A percentile compares a stretch with the other conserved stretches of the same genome.
Conservation (phyloP, 2,797 vertebrate species). For the Amazona finschi region DNA sequence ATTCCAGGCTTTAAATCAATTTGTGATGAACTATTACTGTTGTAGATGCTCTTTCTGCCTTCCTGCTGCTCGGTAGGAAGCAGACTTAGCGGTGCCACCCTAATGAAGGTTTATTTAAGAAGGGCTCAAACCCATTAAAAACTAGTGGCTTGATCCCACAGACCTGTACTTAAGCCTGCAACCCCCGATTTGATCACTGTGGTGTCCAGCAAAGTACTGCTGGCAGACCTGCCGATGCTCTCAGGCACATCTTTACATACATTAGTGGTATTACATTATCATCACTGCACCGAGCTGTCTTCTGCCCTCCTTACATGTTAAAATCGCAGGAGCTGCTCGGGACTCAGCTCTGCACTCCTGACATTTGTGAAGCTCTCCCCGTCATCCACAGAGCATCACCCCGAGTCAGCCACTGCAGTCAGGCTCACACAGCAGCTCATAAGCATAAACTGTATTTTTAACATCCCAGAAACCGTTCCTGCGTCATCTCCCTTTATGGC, state of each 20-base stretch:
- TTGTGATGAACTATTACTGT: constrained; percentile 30
- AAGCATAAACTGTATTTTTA: constrained; percentile 21
- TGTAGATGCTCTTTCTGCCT: constrained; percentile 18
- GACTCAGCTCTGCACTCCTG: background rate
- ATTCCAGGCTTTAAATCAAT: constrained; percentile 38
- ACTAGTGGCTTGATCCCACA: background rate
- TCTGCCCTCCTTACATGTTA: background rate
- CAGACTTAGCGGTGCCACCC: constrained; percentile 16
- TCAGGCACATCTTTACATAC: background rate
- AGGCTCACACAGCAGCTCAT: background rate
- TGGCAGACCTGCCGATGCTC: background rate
- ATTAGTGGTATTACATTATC: background rate
- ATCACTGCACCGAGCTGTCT: background rate
- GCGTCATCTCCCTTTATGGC: constrained; percentile 2
- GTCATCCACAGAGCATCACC: background rate
- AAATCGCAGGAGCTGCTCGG: background rate
- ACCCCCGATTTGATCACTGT: background rate
- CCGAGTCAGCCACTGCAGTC: background rate
- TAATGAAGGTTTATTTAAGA: constrained; percentile 18
- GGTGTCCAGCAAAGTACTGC: background rate
- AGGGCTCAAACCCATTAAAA: constrained; percentile 6
- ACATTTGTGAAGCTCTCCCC: background rate
- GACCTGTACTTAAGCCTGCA: background rate
- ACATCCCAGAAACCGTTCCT: background rate
- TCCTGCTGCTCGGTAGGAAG: constrained; percentile 14